Conservation (phyloP, 92 coral and sea anemone species). For the Epizoanthus illoricatus region DNA sequence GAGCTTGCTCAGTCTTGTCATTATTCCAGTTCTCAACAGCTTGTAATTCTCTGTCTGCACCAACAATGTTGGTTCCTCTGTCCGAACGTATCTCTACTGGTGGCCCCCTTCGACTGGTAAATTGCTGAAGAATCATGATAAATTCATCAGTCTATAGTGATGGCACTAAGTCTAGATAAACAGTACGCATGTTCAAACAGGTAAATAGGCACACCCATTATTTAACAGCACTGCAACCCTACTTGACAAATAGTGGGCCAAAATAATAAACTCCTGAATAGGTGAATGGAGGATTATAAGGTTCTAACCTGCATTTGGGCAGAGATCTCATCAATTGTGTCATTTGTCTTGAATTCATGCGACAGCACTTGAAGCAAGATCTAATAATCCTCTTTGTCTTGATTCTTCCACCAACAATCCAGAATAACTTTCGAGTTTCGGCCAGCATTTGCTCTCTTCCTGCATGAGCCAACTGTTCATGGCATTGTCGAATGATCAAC, state of each 20-base stretch:
- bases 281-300: constrained; percentile 72
- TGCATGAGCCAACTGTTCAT: no score
- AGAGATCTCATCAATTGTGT: constrained; percentile 62
- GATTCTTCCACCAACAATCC: no score
- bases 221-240: constrained; percentile 63
- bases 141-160: constrained; percentile 60
- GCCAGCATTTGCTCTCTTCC: no score
- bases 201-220: no score
- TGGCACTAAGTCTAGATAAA: constrained; percentile 56
- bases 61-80: no score
- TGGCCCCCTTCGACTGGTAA: no score
- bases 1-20: background rate
- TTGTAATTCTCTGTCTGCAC: background rate
- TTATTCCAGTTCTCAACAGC: background rate
- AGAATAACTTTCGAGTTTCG: no score
- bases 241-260: constrained; percentile 59
- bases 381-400: no score
- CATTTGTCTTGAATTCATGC: constrained; percentile 60
- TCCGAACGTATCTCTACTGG: no score
- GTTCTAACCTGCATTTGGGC: constrained; percentile 53
- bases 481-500: constrained; percentile 50
- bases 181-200: constrained; percentile 59
- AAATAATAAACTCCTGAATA: constrained; percentile 53
- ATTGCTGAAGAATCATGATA: constrained; percentile 60
- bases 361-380: constrained; percentile 51